These are phyloP conservation scores for Ophion obscuratus DNA, from an alignment of 2,888 invertebrate species.

Conservation along the genomic window DNA sequence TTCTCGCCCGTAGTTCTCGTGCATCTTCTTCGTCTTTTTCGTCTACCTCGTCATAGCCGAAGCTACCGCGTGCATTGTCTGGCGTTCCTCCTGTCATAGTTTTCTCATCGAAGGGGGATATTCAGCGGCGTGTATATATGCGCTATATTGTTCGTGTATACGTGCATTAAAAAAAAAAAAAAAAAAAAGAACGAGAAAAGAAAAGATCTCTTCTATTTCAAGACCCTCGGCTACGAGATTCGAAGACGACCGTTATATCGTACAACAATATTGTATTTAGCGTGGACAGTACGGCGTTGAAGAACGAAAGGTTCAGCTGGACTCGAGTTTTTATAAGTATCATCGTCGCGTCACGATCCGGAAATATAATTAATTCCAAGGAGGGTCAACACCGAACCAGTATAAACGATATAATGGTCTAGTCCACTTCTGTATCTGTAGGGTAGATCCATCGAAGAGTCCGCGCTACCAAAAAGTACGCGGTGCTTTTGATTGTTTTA, in stretches of 20 bases:
- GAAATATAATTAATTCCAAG: conserved; percentile 60
- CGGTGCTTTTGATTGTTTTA: too few species aligned
- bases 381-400: conserved; percentile 45
- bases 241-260: conserved; percentile 52
- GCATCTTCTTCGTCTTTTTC: conserved; percentile 35
- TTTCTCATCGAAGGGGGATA: conserved; percentile 53
- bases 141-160: background rate
- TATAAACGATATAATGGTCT: conserved; percentile 11
- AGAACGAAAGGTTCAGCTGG: conserved; percentile 50
- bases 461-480: too few species aligned
- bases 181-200: conserved; percentile 19
- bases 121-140: background rate
- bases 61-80: conserved; percentile 56
- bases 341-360: conserved; percentile 38
- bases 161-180: conserved; percentile 27
- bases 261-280: conserved; percentile 34
- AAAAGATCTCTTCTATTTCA: conserved; percentile 39
- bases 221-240: conserved; percentile 42
- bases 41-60: conserved; percentile 48
- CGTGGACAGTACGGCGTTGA: conserved; percentile 32
- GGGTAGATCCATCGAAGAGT: too few species aligned
- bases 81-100: conserved; percentile 46
- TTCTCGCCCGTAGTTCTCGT: conserved; percentile 24
- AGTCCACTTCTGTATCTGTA: too few species aligned
- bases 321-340: conserved; percentile 23